Conservation (phyloP, 2,888 invertebrate genomes). For the Trileptium ribeirensis region DNA sequence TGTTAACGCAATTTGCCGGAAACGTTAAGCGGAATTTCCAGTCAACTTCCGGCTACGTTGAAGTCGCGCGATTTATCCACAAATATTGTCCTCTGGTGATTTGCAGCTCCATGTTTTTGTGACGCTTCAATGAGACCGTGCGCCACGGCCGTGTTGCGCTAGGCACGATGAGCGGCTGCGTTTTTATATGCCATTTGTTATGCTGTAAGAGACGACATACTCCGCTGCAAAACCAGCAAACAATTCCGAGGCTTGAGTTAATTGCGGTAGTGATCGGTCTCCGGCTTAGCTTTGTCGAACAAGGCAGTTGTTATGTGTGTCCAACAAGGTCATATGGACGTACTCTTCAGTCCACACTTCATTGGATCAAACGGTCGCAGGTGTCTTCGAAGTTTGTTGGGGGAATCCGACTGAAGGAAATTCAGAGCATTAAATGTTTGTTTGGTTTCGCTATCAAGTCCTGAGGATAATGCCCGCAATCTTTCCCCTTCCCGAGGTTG, state of each 20-base stretch:
- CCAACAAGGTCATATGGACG: not conserved
- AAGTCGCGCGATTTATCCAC: not conserved
- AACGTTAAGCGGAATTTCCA: too few species aligned
- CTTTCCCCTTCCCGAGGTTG: not conserved
- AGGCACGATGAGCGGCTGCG: too few species aligned
- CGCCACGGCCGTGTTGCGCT: not conserved
- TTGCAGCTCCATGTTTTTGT: not conserved
- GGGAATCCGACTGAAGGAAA: not conserved
- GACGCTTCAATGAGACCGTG: constrained; percentile 1
- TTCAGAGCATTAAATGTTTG: too few species aligned
- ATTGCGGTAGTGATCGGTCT: not conserved
- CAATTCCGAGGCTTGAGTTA: not conserved
- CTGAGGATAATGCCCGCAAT: too few species aligned
- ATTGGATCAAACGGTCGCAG: not conserved
- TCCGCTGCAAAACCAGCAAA: not conserved
- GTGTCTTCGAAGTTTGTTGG: constrained; percentile 1
- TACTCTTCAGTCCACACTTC: not conserved
- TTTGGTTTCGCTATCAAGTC: too few species aligned
- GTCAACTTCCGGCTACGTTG: not conserved
- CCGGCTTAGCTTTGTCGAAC: not conserved
- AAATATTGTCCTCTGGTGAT: not conserved
- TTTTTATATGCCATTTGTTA: not conserved
- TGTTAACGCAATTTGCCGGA: too few species aligned
- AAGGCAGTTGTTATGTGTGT: not conserved
- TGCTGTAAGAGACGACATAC: not conserved